Percentiles rank a stretch among this genome's conserved stretches.
Evolutionary conservation across 1,140 invertebrate genomes (phyloP).

Genomic region (Prorops nasuta): DNA sequence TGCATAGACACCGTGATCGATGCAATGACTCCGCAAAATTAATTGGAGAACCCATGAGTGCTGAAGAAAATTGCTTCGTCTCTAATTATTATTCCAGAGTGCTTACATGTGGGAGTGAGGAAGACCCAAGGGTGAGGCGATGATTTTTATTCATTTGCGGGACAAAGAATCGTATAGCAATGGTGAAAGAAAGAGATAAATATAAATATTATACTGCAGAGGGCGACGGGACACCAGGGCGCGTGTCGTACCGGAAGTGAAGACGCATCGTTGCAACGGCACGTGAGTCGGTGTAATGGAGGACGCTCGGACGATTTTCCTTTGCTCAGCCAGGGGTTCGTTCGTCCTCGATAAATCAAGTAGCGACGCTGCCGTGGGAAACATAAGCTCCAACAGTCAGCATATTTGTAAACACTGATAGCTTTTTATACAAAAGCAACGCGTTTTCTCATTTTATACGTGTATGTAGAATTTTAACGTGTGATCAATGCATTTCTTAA

Average conservation of each 20-base stretch:
- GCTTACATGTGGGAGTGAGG: too few species aligned
- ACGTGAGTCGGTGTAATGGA: constrained; percentile 19
- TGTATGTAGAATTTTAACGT: too few species aligned
- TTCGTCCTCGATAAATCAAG: constrained; percentile 37
- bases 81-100: too few species aligned
- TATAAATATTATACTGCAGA: too few species aligned
- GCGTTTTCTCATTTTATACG: too few species aligned
- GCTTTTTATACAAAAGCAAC: too few species aligned
- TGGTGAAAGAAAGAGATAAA: constrained; percentile 4
- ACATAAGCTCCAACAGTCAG: constrained; percentile 37
- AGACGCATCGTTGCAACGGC: constrained; percentile 41
- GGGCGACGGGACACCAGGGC: constrained; percentile 29
- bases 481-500: too few species aligned
- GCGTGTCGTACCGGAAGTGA: constrained; percentile 41
- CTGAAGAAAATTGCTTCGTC: too few species aligned
- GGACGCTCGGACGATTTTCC: not conserved
- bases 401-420: constrained; percentile 39
- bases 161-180: not conserved
- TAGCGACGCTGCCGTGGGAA: constrained; percentile 37
- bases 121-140: constrained; percentile 3
- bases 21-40: too few species aligned
- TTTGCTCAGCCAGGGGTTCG: too few species aligned
- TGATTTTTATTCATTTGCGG: constrained; percentile 14
- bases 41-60: too few species aligned
- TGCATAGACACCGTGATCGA: too few species aligned